These are phyloP conservation scores for Chymomyza costata DNA, from an alignment of 1,140 invertebrate species.

Conservation along the genomic window DNA sequence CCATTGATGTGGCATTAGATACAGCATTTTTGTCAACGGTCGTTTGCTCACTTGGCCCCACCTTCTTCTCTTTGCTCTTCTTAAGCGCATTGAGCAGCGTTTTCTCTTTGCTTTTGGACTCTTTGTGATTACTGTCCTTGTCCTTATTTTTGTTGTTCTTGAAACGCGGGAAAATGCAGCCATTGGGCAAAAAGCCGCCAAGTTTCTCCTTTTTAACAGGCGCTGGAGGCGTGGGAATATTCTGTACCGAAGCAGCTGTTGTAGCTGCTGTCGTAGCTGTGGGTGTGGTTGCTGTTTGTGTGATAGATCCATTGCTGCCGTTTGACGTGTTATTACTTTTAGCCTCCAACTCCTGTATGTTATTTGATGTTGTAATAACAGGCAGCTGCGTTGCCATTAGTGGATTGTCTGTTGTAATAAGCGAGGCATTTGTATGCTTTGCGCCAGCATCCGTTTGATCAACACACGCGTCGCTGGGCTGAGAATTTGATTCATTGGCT, in stretches of 20 bases:
- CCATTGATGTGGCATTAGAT: constrained; percentile 12
- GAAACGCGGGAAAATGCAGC: constrained; percentile 74
- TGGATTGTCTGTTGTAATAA: constrained; percentile 15
- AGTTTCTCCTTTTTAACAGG: constrained; percentile 71
- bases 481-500: constrained; percentile 3
- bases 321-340: constrained; percentile 16
- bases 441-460: constrained; percentile 54
- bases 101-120: constrained; percentile 68
- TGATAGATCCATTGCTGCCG: constrained; percentile 35
- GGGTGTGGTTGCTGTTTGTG: constrained; percentile 3
- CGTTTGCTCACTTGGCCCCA: constrained; percentile 57
- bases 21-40: constrained; percentile 29
- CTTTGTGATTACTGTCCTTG: constrained; percentile 68
- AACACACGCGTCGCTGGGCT: constrained; percentile 26
- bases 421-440: constrained; percentile 27
- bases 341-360: constrained; percentile 17
- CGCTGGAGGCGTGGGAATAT: constrained; percentile 20
- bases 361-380: constrained; percentile 7
- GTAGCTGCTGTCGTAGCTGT: constrained; percentile 3
- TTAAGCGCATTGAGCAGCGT: constrained; percentile 70
- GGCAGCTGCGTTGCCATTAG: too few relatives aligned
- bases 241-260: background rate
- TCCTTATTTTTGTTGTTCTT: constrained; percentile 74
- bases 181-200: constrained; percentile 71
- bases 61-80: constrained; percentile 71